Conservation (phyloP, 1,140 invertebrate genomes). For the Elymnias hypermnestra region DNA sequence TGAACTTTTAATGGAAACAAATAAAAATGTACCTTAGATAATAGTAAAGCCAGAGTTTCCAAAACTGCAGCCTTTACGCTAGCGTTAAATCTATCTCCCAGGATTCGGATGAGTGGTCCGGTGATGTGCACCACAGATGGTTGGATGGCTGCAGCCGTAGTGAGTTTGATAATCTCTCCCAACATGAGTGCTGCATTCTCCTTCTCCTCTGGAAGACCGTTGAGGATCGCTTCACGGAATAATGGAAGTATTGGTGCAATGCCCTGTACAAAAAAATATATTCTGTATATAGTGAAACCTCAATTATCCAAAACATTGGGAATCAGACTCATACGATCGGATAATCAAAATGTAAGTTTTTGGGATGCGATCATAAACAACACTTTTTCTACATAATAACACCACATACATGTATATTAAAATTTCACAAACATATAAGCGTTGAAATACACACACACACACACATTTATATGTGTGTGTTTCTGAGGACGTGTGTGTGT, state of each 20-base stretch:
- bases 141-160: slow-evolving; percentile 90
- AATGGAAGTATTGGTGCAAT: slow-evolving; percentile 95
- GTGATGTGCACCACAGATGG: slow-evolving; percentile 97
- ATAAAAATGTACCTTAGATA: slow-evolving; percentile 84
- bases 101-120: slow-evolving; percentile 96
- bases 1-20: too few species aligned
- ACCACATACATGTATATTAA: too few species aligned
- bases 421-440: too few species aligned
- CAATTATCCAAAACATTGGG: too few species aligned
- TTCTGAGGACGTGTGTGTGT: too few species aligned
- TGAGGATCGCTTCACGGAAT: slow-evolving; percentile 96
- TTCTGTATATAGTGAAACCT: not conserved
- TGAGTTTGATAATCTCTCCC: slow-evolving; percentile 93
- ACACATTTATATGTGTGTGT: too few species aligned
- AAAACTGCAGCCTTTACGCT: slow-evolving; percentile 97
- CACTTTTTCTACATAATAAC: too few species aligned
- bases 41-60: slow-evolving; percentile 92
- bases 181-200: slow-evolving; percentile 96
- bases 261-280: slow-evolving; percentile 80
- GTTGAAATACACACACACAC: too few species aligned
- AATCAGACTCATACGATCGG: too few species aligned
- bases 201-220: slow-evolving; percentile 95
- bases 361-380: too few species aligned
- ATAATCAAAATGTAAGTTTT: too few species aligned
- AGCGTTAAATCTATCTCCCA: slow-evolving; percentile 95